Percentiles rank a stretch among this genome's conserved stretches.
Conservation (phyloP, 2,888 invertebrate species). For the Idaea dimidiata region DNA sequence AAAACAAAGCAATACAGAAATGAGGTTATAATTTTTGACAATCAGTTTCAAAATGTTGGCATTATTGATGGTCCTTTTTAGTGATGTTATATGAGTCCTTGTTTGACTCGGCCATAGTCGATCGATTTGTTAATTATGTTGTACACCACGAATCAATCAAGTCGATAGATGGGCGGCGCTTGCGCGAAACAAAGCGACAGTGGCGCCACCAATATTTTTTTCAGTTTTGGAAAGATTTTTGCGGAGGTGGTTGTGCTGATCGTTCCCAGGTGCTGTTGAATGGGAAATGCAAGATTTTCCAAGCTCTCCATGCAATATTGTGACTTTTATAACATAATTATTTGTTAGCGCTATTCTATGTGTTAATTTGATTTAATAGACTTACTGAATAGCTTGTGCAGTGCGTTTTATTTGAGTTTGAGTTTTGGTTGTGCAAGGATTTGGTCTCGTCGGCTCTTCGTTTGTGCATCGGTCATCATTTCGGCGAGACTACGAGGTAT, state of each 20-base stretch:
- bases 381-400: slow-evolving; percentile 54
- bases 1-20: neutral
- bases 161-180: slow-evolving; percentile 15
- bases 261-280: slow-evolving; percentile 46
- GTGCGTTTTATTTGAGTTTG: slow-evolving; percentile 63
- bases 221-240: slow-evolving; percentile 71
- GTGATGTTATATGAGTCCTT: neutral
- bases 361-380: slow-evolving; percentile 45
- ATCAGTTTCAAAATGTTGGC: neutral
- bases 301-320: slow-evolving; percentile 50
- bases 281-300: slow-evolving; percentile 66
- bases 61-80: neutral
- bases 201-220: slow-evolving; percentile 38
- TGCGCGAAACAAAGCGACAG: slow-evolving; percentile 25
- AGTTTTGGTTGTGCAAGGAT: slow-evolving; percentile 73
- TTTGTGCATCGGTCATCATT: slow-evolving; percentile 41
- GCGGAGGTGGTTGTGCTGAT: slow-evolving; percentile 56
- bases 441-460: slow-evolving; percentile 51
- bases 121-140: neutral
- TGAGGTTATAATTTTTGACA: slow-evolving; percentile 2
- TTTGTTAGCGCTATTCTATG: slow-evolving; percentile 48
- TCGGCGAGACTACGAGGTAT: slow-evolving; percentile 48
- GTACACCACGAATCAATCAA: neutral
- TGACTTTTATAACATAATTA: slow-evolving; percentile 65
- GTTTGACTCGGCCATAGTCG: neutral